Evolutionary conservation across 2,113 vertebrate species (phyloP).

Genomic region (Uria aalge): DNA sequence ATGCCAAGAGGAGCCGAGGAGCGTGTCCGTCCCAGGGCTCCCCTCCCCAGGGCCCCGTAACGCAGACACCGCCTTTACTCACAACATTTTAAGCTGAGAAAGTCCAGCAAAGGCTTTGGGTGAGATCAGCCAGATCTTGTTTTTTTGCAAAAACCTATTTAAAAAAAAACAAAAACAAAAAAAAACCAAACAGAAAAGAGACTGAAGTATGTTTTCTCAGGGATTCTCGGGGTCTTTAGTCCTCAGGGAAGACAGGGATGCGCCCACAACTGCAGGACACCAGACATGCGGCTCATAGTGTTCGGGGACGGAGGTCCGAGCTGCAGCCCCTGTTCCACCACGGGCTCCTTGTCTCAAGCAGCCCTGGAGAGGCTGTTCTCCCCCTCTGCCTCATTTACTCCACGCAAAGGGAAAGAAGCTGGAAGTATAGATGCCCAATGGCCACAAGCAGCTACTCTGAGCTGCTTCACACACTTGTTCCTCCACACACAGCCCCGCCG

Average conservation of each 20-base stretch:
- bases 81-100: conserved; percentile 39
- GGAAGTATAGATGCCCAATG: fast-evolving
- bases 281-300: fast-evolving
- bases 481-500: fast-evolving
- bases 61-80: neutral
- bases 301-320: neutral
- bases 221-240: fast-evolving
- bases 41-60: neutral
- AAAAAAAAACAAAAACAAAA: neutral
- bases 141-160: conserved; percentile 62
- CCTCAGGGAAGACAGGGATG: neutral
- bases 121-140: conserved; percentile 25
- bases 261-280: neutral
- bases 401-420: neutral
- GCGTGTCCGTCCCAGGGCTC: neutral
- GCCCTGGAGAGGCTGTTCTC: neutral
- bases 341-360: neutral
- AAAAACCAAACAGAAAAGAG: neutral
- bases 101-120: conserved; percentile 54
- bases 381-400: neutral
- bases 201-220: neutral
- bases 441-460: neutral
- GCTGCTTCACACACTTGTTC: neutral
- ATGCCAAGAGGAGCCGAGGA: neutral
- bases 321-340: neutral